Percentiles rank a stretch among this genome's conserved stretches.
Evolutionary conservation across 2,888 invertebrate genomes (phyloP).

Genomic region (Encarsia formosa): DNA sequence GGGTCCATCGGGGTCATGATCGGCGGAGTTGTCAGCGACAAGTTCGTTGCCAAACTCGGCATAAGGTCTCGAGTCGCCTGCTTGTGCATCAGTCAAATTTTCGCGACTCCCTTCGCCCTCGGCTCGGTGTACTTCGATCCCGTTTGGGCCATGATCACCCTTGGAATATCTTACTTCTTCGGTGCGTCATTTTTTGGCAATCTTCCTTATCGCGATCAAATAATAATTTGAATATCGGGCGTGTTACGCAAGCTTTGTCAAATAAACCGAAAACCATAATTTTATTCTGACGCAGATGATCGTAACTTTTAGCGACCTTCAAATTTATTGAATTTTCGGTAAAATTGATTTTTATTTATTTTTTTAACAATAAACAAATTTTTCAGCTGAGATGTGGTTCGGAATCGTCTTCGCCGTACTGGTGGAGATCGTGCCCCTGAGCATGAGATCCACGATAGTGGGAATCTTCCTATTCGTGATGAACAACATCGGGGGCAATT

Average conservation of each 20-base stretch:
- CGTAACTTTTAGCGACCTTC: too few relatives aligned
- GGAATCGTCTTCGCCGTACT: conserved; percentile 87
- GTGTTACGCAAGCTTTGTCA: too few relatives aligned
- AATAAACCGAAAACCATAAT: too few relatives aligned
- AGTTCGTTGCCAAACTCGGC: conserved; percentile 83
- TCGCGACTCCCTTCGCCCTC: conserved; percentile 80
- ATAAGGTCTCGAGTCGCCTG: conserved; percentile 75
- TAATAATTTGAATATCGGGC: too few relatives aligned
- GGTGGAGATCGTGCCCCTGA: conserved; percentile 81
- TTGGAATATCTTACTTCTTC: conserved; percentile 85
- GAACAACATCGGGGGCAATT: conserved; percentile 88
- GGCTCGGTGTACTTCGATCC: conserved; percentile 81
- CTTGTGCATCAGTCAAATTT: conserved; percentile 75
- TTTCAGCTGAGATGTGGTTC: conserved; percentile 88
- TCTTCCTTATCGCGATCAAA: too few relatives aligned
- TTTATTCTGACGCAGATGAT: too few relatives aligned
- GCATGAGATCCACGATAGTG: conserved; percentile 77
- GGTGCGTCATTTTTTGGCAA: conserved; percentile 60
- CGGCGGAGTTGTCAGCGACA: conserved; percentile 77
- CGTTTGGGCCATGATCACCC: conserved; percentile 79
- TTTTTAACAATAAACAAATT: too few relatives aligned
- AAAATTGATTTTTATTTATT: too few relatives aligned
- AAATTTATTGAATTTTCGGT: too few relatives aligned
- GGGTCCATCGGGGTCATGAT: conserved; percentile 74
- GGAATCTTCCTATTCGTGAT: conserved; percentile 87